Conservation (phyloP, 2,113 vertebrate species). For the Nibea coibor region DNA sequence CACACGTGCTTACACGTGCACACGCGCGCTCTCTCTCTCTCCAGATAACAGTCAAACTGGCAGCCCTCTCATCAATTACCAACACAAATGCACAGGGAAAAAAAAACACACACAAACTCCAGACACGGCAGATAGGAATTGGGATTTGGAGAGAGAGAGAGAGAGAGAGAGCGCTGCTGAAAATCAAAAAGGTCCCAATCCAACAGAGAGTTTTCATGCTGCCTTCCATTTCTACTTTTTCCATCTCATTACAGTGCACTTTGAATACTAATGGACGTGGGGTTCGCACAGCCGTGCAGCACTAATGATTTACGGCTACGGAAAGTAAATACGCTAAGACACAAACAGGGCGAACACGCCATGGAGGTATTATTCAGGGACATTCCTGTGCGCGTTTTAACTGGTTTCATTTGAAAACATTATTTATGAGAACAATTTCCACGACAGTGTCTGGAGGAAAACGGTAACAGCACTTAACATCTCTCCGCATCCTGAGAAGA, state of each 20-base stretch:
- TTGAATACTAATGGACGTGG: constrained; percentile 57
- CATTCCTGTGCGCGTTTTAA: constrained; percentile 22
- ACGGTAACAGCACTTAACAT: constrained; percentile 52
- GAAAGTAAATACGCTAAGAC: constrained; percentile 53
- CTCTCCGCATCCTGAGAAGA: constrained; percentile 50
- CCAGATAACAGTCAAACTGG: constrained; percentile 59
- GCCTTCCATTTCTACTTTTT: constrained; percentile 37
- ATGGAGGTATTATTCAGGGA: constrained; percentile 39
- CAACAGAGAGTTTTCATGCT: constrained; percentile 28
- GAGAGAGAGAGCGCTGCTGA: constrained; percentile 5
- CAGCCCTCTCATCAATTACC: constrained; percentile 58
- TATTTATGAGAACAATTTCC: constrained; percentile 64
- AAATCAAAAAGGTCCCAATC: constrained; percentile 55
- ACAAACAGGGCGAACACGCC: constrained; percentile 37
- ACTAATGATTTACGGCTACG: constrained; percentile 53
- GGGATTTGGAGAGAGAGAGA: constrained; percentile 35
- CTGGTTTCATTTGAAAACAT: constrained; percentile 60
- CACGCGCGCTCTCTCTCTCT: neutral
- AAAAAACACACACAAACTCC: constrained; percentile 26
- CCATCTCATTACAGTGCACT: constrained; percentile 49
- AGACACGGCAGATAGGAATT: constrained; percentile 27
- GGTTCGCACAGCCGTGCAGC: constrained; percentile 20
- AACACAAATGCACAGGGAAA: constrained; percentile 34
- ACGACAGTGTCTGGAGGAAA: constrained; percentile 51
- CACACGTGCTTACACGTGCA: constrained; percentile 18